Evolutionary conservation across 2,797 vertebrate genomes (phyloP).

Genomic region (Sorex maritimensis): DNA sequence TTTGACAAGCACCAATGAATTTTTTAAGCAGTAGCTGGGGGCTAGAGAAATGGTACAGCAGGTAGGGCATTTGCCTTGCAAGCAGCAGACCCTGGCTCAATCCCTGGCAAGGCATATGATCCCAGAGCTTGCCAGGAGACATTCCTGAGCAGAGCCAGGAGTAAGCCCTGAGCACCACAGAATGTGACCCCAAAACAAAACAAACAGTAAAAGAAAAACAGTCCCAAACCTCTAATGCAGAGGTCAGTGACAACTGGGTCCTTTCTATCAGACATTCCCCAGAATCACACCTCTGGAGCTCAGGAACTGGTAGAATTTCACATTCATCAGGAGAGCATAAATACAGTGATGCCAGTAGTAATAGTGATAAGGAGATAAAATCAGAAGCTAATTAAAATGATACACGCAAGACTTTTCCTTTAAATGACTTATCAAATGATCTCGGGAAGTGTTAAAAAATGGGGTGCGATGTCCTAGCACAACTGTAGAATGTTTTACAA

Average conservation of each 20-base stretch:
- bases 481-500: slow-evolving; percentile 44
- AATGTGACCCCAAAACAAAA: too few relatives aligned
- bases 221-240: not conserved
- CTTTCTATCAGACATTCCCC: not conserved
- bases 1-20: not conserved
- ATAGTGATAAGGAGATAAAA: slow-evolving; percentile 63
- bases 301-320: slow-evolving; percentile 44
- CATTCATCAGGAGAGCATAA: slow-evolving; percentile 38
- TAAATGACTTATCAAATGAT: slow-evolving; percentile 62
- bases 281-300: slow-evolving; percentile 37
- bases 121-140: not conserved
- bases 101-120: too few relatives aligned
- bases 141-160: not conserved
- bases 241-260: slow-evolving; percentile 2
- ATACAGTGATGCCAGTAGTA: slow-evolving; percentile 29
- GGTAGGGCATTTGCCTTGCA: too few relatives aligned
- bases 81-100: too few relatives aligned
- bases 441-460: slow-evolving; percentile 50
- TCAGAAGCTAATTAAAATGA: slow-evolving; percentile 64
- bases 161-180: not conserved
- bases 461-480: slow-evolving; percentile 10
- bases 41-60: not conserved
- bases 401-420: slow-evolving; percentile 40
- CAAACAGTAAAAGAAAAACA: not conserved
- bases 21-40: too few relatives aligned